phyloP scores from a whole-genome alignment of 2,113 vertebrate species.

The Calypte anna region DNA sequence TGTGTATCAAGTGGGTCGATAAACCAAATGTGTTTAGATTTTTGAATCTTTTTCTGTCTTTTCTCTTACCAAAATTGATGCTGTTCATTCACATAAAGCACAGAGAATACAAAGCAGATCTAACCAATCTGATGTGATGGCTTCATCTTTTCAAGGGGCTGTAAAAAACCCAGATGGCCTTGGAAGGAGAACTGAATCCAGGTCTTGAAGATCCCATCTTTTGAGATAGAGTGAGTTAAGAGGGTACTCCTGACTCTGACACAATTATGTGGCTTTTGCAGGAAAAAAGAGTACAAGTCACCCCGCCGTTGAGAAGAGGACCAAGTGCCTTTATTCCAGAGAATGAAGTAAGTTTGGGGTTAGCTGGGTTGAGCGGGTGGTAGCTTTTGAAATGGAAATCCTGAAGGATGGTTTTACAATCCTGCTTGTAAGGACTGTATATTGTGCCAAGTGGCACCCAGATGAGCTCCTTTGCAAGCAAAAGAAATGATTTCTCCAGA shows the following conservation, averaged over 20 bases:
- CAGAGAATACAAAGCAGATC: neutral
- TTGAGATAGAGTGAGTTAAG: neutral
- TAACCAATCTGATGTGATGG: neutral
- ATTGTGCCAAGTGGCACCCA: neutral
- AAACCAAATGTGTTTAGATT: neutral
- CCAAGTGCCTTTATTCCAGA: conserved; percentile 91
- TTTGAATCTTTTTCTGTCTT: neutral
- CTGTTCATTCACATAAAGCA: accelerated
- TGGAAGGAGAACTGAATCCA: neutral
- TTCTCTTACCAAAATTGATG: neutral
- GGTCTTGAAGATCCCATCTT: neutral
- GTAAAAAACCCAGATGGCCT: neutral
- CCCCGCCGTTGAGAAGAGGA: conserved; percentile 81
- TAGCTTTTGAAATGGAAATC: neutral
- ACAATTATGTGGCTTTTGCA: conserved; percentile 52
- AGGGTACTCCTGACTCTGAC: neutral
- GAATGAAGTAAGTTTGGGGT: conserved; percentile 78
- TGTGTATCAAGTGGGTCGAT: neutral
- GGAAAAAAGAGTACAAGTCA: conserved; percentile 82
- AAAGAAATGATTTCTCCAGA: neutral
- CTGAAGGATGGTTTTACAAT: neutral
- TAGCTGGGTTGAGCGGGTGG: neutral
- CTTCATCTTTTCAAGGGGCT: neutral
- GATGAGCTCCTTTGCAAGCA: neutral
- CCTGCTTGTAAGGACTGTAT: neutral